Evolutionary conservation across 2,888 invertebrate species (phyloP), one percentile per base, ranked within the genome.

Genomic region (Cylloceria caligata): DNA sequence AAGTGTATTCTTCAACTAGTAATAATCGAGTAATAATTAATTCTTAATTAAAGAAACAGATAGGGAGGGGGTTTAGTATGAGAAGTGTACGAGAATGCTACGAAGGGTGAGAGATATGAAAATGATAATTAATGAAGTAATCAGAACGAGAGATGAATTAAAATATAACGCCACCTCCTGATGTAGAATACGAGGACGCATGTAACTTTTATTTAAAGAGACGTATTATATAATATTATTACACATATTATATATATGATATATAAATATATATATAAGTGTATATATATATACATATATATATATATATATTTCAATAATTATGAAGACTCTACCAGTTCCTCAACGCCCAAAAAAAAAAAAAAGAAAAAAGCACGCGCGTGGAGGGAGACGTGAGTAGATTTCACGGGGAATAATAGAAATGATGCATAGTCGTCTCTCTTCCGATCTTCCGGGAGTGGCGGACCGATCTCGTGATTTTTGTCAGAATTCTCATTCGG

Each of bases 11-110:
- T 88, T 88, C 85, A 86, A 82, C 87, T 89, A 90, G 90, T 89
- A 89, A 89, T 90, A 90, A 91, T 88, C 87, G 88, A 89, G 87
- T 87, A 87, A 88, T 88, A 86, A 87, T 77, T 87, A 88, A 88
- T 86, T 71, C 62, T 78, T 74, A 81, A 82, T 76, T 52, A 42
- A 78, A 24, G 39, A 52, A 74, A 47, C 27, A n/a, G 19, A 49
- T 27, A 49, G 30, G 7, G 19, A 5, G 49, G 16, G 21, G 9
- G 13, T 65, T 45, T 30, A 34, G 5, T 19, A 42, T 57, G 64
- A 64, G 45, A 64, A 45, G 13, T n/a, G n/a, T n/a, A n/a, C 19
- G 9, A 52, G 21, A 49, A 49, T 49, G 62, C 36, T 11, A 52
- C 3, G 45, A 71, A n/a, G 30, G 39, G 62, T 27, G 64, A 55